Evolutionary conservation across 1,140 invertebrate species (phyloP).

Genomic region (Thalassaphorura encarpata): DNA sequence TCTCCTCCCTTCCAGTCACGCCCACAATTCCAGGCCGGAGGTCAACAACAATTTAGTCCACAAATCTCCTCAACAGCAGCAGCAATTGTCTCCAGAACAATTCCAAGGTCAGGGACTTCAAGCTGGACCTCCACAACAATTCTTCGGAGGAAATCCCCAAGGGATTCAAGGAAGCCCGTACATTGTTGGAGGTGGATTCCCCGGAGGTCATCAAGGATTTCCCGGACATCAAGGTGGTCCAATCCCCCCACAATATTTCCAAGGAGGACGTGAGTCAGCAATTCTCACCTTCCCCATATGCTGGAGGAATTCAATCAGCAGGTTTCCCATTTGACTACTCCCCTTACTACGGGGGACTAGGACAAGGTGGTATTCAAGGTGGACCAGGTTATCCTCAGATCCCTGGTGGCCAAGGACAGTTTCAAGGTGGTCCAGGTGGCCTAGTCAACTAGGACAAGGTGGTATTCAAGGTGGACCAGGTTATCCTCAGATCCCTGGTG

Average conservation of each 20-base stretch:
- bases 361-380: constrained; percentile 3
- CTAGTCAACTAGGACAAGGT: not conserved
- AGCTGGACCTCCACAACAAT: not conserved
- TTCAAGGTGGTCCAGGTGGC: no score
- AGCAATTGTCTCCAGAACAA: constrained; percentile 2
- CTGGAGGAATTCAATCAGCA: not conserved
- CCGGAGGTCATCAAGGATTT: constrained; percentile 1
- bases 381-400: not conserved
- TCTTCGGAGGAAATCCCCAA: not conserved
- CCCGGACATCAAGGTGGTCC: not conserved
- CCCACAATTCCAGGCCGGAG: not conserved
- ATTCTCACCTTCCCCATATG: not conserved
- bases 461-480: not conserved
- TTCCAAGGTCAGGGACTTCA: constrained; percentile 3
- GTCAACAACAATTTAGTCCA: not conserved
- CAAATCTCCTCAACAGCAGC: no score
- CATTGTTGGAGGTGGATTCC: not conserved
- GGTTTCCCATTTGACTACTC: constrained; percentile 19
- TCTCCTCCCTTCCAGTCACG: constrained; percentile 1
- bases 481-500: constrained; percentile 5
- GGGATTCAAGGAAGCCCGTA: not conserved
- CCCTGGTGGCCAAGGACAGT: not conserved
- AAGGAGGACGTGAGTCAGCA: constrained; percentile 5
- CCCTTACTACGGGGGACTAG: constrained; percentile 7
- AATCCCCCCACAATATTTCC: constrained; percentile 10